Percentiles rank a stretch among this genome's conserved stretches.
phyloP scores from a whole-genome alignment of 2,888 invertebrate genomes.

The Mesopsocus fuscifrons region DNA sequence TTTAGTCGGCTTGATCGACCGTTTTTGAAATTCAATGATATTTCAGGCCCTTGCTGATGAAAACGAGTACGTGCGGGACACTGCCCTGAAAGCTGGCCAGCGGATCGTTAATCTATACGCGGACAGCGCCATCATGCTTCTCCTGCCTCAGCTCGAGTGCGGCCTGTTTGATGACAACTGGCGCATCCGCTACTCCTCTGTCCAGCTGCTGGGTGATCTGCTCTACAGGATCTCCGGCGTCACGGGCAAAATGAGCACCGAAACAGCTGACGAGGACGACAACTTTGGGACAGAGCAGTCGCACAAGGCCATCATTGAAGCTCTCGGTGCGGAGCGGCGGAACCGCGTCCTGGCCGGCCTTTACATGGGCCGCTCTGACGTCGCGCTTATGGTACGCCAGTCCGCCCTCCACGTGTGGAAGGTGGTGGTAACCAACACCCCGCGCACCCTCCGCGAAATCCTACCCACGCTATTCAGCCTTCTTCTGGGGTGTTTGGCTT shows the following conservation, averaged over 20 bases:
- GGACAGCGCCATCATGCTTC: conserved; percentile 77
- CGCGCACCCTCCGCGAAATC: conserved; percentile 88
- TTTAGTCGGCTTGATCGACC: no score
- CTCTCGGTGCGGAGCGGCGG: conserved; percentile 73
- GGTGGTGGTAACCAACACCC: conserved; percentile 96
- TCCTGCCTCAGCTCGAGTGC: conserved; percentile 82
- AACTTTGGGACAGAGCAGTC: conserved; percentile 97
- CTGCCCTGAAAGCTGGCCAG: conserved; percentile 79
- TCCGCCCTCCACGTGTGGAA: conserved; percentile 99
- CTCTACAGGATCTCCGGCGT: conserved; percentile 94
- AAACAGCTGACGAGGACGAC: conserved; percentile 95
- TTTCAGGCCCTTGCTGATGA: conserved; percentile 86
- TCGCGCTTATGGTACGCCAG: conserved; percentile 90
- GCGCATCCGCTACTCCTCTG: conserved; percentile 78
- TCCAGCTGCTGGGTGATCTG: conserved; percentile 87
- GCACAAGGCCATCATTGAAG: conserved; percentile 67
- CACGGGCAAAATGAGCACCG: conserved; percentile 97
- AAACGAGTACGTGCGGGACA: conserved; percentile 95
- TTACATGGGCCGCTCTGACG: conserved; percentile 95
- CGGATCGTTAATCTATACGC: conserved; percentile 92
- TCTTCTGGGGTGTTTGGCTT: conserved; percentile 83
- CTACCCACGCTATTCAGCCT: conserved; percentile 84
- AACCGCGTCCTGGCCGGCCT: conserved; percentile 86
- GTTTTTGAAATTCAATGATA: no score
- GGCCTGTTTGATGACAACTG: conserved; percentile 97